Evolutionary conservation across 2,888 invertebrate species (phyloP).

Genomic region (Stramonita haemastoma): DNA sequence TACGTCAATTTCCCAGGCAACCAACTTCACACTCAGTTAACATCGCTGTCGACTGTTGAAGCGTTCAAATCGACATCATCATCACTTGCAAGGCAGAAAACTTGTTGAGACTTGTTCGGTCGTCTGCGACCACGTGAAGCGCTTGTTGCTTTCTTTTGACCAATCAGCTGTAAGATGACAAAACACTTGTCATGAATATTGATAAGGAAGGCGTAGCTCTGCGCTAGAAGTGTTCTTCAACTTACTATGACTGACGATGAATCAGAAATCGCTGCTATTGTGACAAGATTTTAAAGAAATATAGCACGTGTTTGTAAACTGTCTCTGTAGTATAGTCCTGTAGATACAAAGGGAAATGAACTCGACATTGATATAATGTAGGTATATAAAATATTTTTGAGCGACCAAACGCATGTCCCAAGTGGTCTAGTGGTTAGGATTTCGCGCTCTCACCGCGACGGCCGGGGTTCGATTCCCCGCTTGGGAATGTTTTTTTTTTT

Average conservation of each 20-base stretch:
- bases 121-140: not conserved
- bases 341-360: too few relatives aligned
- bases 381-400: too few relatives aligned
- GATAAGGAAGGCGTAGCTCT: not conserved
- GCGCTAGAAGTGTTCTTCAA: too few relatives aligned
- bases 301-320: too few relatives aligned
- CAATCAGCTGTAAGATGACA: not conserved
- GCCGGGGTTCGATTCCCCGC: conserved; percentile 17
- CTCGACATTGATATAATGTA: too few relatives aligned
- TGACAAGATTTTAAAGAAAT: too few relatives aligned
- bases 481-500: not conserved
- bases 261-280: too few relatives aligned
- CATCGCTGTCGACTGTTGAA: too few relatives aligned
- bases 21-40: too few relatives aligned
- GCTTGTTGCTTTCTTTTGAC: not conserved
- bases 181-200: not conserved
- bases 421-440: conserved; percentile 17
- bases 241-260: too few relatives aligned
- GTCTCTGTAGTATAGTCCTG: too few relatives aligned
- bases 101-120: not conserved
- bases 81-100: not conserved
- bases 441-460: conserved; percentile 17
- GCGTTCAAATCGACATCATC: too few relatives aligned
- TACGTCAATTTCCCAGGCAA: not conserved
- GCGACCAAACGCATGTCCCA: not conserved